Conservation (phyloP, 1,140 invertebrate species). For the Aplysia californica region DNA sequence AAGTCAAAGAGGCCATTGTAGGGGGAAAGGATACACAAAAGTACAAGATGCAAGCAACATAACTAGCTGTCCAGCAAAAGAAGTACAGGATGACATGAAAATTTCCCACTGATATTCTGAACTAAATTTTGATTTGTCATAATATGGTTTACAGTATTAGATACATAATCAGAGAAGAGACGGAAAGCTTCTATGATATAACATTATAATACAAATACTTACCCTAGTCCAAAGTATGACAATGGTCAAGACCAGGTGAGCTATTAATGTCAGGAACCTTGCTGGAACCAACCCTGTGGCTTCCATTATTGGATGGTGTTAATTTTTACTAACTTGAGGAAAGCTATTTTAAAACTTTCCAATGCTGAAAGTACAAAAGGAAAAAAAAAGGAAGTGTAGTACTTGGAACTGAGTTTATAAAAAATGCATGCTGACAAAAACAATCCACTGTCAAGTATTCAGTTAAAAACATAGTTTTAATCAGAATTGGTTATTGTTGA, state of each 20-base stretch:
- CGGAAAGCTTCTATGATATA: not conserved
- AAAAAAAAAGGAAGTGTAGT: not conserved
- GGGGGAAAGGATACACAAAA: too few relatives aligned
- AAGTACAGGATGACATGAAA: not conserved
- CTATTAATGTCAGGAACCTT: slow-evolving; percentile 54
- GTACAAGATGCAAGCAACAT: too few relatives aligned
- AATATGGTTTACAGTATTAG: not conserved
- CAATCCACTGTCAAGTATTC: not conserved
- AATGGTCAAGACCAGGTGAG: slow-evolving; percentile 57
- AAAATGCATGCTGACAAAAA: not conserved
- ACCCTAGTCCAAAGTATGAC: slow-evolving; percentile 55
- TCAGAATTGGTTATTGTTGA: too few relatives aligned
- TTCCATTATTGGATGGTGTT: too few relatives aligned
- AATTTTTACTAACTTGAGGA: not conserved
- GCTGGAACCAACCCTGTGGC: slow-evolving; percentile 55
- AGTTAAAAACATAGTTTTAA: not conserved
- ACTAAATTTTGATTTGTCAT: not conserved
- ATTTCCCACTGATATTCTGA: not conserved
- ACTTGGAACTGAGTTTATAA: not conserved
- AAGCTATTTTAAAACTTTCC: not conserved
- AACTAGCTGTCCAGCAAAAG: too few relatives aligned
- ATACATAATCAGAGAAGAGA: not conserved
- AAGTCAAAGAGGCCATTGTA: too few relatives aligned
- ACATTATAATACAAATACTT: slow-evolving; percentile 25
- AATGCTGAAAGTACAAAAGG: not conserved